Conservation (phyloP, 2,113 vertebrate genomes). For the Tor tambroides region DNA sequence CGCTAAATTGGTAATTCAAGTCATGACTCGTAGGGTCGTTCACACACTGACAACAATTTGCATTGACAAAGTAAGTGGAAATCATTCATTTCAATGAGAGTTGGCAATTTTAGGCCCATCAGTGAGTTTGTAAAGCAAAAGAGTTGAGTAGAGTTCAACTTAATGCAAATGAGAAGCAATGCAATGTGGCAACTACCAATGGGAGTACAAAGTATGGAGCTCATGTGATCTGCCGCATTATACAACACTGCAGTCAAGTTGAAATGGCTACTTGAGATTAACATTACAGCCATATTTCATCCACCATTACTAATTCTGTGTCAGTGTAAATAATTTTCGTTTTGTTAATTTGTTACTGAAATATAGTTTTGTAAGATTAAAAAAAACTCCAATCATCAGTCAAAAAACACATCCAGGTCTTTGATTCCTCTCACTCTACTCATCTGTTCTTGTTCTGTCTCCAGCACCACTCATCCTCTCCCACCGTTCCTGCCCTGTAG, state of each 20-base stretch:
- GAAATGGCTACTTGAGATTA: not conserved
- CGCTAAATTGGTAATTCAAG: not conserved
- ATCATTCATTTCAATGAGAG: not conserved
- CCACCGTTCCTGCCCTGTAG: too few relatives aligned
- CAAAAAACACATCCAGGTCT: too few relatives aligned
- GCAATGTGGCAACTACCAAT: not conserved
- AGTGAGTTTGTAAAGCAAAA: not conserved
- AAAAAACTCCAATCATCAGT: too few relatives aligned
- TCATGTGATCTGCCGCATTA: not conserved
- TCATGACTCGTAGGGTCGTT: not conserved
- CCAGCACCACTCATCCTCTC: too few relatives aligned
- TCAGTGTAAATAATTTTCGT: not conserved
- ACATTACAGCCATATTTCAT: not conserved
- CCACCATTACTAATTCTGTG: not conserved
- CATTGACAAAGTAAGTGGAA: not conserved
- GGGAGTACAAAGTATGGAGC: not conserved
- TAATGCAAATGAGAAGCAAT: not conserved
- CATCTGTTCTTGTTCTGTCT: too few relatives aligned
- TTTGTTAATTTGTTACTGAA: not conserved
- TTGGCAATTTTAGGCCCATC: not conserved
- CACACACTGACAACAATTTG: conserved; percentile 1
- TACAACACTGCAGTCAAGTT: not conserved
- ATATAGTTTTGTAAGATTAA: too few relatives aligned
- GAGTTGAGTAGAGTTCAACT: not conserved
- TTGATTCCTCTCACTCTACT: too few relatives aligned